Evolutionary conservation across 2,888 invertebrate genomes (phyloP), one percentile per base, ranked within the genome.

Genomic region (Druceiella hillmani): DNA sequence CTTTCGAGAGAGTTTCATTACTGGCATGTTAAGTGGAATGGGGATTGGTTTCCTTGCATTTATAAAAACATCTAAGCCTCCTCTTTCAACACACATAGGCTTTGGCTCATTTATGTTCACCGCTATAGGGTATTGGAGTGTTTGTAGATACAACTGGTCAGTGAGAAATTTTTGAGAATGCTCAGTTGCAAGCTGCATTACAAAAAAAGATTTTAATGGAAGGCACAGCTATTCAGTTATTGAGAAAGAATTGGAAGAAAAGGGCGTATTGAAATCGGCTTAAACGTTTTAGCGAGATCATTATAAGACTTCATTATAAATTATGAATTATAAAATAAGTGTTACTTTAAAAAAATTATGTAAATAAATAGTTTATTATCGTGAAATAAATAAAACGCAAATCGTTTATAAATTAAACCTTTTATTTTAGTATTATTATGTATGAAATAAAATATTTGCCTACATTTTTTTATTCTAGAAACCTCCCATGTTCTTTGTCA

Each of bases 1-100:
- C 60, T 88, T 87, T 58, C 74, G 86, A 44, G 79, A 78, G 52
- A 85, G 85, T 56, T 82, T 84, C 53, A 56, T 89, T 0, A 82
- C 83, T 59, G 87, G 88, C 6, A 76, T 87, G 33, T 61, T 75
- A 33, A 74, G 83, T 29, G 88, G 88, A 32, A 52, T 88, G 14
- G 79, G 73, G 3, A 57, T 67, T 43, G 88, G 87, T 7, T 53
- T 87, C 38, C 62, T 71, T 3, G 66, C 79, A 42, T 90, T 90
- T 60, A 62, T 89, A 55, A 77, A 81, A 48, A 87, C 87, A 7
- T 88, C 88, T 45, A 76, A 76, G 49, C 64, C 80, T 3, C 61
- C 67, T 51, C 54, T 72, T 6, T 74, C 87, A 1, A 75, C 77
- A 17, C 78, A 85, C 54, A 65, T 81, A 45, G 83, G 79, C 1